phyloP scores from a whole-genome alignment of 2,113 vertebrate species.

The Corythaeola cristata region DNA sequence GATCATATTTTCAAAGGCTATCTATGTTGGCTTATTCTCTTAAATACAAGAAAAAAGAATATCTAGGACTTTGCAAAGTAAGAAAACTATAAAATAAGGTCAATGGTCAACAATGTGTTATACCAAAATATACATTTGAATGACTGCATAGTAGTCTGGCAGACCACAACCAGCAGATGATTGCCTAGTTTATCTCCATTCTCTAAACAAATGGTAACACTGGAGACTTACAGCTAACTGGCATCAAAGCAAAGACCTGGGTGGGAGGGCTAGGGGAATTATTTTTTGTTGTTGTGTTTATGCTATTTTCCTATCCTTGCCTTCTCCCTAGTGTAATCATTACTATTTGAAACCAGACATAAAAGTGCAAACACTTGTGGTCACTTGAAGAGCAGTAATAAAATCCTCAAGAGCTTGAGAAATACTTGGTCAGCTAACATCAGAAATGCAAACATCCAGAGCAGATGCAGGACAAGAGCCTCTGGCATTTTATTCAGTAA shows the following conservation, averaged over 20 bases:
- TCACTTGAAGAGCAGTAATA: background rate
- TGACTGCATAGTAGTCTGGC: background rate
- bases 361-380: background rate
- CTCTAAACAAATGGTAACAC: background rate
- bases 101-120: background rate
- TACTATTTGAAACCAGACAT: too few species aligned
- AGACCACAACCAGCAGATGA: background rate
- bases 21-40: background rate
- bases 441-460: background rate
- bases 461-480: background rate
- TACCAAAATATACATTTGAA: background rate
- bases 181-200: background rate
- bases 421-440: background rate
- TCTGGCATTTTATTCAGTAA: background rate
- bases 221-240: background rate
- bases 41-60: background rate
- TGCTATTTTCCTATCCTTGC: background rate
- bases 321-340: background rate
- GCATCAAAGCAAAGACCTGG: background rate
- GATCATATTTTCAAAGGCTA: fast-evolving
- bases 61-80: background rate
- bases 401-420: background rate
- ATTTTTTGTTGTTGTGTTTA: background rate
- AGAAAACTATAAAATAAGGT: background rate
- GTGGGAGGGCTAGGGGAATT: background rate